Base-by-base conservation (phyloP, 1,140 invertebrate species). In the Archivesica marissinica region DNA sequence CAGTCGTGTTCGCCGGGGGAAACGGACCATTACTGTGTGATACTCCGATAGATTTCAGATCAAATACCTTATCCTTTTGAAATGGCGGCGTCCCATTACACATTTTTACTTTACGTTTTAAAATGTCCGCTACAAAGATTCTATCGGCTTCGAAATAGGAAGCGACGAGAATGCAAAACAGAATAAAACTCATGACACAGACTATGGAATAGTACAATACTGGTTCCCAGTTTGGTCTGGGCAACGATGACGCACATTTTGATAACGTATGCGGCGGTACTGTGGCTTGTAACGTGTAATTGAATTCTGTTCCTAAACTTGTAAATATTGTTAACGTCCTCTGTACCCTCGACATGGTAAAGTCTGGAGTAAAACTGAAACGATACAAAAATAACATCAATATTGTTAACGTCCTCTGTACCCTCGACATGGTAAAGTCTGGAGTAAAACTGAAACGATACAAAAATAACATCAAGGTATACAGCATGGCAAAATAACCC, bases 391-490 rank as follows among this genome's bases (percentile, higher is more conserved):
- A 4, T 39, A 68, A 77, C 2, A 86, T 17, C 68, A 2, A 83
- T 15, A 11, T 35, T 47, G 2, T 52, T 20, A 1, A 50, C 38
- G 54, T 93, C 70, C 97, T 95, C 83, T 96, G 95, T 33, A 98
- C 95, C 80, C 96, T 95, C 0, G 97, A 96, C 80, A 98, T 94
- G 3, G 98, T 98, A 91, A 98, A 99, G 94, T 99, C 98, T 9
- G 98, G 97, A 0, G 97, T 97, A 93, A 98, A 99, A 15, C 95
- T 95, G 90, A 85, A 94, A 91, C 35, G 87, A 38, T 64, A 66
- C 88, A 41, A 15, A 4, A 54, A 68, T 23, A 70, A 59, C 1
- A 28, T 33, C 50, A 28, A 79, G 20, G 47, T 23, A 11, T 25
- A 44, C 23, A 35, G 20, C 9, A 20, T 20, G 9, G 20, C 20